Conservation (phyloP, 2,113 vertebrate species). For the Nerophis lumbriciformis region DNA sequence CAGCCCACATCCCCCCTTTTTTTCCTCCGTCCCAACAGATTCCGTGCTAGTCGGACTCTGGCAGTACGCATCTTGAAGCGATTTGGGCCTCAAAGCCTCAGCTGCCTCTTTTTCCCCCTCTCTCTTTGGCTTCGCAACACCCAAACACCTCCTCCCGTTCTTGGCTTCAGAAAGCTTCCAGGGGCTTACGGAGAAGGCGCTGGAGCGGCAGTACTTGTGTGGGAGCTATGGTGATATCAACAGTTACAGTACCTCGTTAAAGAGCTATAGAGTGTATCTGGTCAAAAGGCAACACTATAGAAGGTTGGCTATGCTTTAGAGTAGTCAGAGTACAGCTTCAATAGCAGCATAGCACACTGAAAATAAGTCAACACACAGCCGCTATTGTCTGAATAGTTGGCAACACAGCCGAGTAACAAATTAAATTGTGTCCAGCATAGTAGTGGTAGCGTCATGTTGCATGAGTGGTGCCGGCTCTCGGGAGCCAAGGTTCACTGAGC, state of each 20-base stretch:
- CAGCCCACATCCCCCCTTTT: neutral
- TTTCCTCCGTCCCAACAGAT: slow-evolving; percentile 51
- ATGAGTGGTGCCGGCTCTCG: too few species aligned
- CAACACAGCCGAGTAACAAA: too few species aligned
- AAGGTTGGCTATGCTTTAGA: too few species aligned
- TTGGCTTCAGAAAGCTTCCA: slow-evolving; percentile 51
- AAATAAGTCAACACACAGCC: too few species aligned
- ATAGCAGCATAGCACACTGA: too few species aligned
- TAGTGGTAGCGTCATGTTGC: too few species aligned
- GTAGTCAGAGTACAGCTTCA: too few species aligned
- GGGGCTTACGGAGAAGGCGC: slow-evolving; percentile 48
- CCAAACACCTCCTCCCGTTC: slow-evolving; percentile 24
- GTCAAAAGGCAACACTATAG: too few species aligned
- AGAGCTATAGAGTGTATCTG: too few species aligned
- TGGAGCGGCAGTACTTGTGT: slow-evolving; percentile 27
- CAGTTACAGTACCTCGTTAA: slow-evolving; percentile 33
- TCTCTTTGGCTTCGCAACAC: slow-evolving; percentile 6
- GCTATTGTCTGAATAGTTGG: too few species aligned
- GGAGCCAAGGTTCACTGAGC: too few species aligned
- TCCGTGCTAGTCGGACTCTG: slow-evolving; percentile 46
- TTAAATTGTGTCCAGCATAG: too few species aligned
- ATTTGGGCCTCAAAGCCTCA: slow-evolving; percentile 63
- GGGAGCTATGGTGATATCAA: slow-evolving; percentile 59
- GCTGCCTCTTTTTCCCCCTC: neutral
- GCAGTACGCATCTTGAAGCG: slow-evolving; percentile 70